Evolutionary conservation across 23 tunicate genomes (phyloP), one percentile per base, ranked within the genome.

Genomic region (Diplosoma virens): DNA sequence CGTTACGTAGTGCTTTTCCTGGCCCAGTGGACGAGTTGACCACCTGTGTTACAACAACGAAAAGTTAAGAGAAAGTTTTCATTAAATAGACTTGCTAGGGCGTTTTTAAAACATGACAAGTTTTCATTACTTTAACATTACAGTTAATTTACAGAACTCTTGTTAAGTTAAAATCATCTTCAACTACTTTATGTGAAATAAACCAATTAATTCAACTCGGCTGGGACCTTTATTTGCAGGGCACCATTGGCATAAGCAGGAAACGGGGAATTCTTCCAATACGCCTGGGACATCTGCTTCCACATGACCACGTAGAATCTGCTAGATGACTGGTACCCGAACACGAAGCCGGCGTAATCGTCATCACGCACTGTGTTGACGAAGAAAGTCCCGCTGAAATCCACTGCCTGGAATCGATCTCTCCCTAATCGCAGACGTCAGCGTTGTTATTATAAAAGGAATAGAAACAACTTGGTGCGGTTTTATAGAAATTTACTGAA

Each of bases 301-400:
- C 97, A 90, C 97, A 90, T 90, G 14, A 90, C 85, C 17, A 90
- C 97, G 61, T 90, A 90, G 58, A 90, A 90, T 0, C 89, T 67
- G 59, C 85, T 84, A 3, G 97, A 79, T 7, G 97, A 90, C 73
- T 90, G 97, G 59, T 90, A 90, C 25, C 97, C 97, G 74, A 90
- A 90, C 58, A 90, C 97, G 70, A 90, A 90, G 1, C 97, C 97
- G n/a, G 97, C 97, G 84, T 84, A 90, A 67, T 90, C 97, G 59
- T 90, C 97, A 75, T 90, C 97, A 3, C 41, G 79, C 26, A 56
- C 78, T 3, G 97, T 84, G 72, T 90, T 90, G 53, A 90, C 89
- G 73, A 79, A 90, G 68, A 90, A 90, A 3, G 97, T 90, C 29
- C 97, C 97, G 33, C 88, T 87, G 71, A 90, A 90, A 47, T 90